These are phyloP conservation scores for Aurelia aurita complex sp. Pacific DNA, from an alignment of 30 jellyfish, hydroid and myxozoan species.

Conservation along the genomic window DNA sequence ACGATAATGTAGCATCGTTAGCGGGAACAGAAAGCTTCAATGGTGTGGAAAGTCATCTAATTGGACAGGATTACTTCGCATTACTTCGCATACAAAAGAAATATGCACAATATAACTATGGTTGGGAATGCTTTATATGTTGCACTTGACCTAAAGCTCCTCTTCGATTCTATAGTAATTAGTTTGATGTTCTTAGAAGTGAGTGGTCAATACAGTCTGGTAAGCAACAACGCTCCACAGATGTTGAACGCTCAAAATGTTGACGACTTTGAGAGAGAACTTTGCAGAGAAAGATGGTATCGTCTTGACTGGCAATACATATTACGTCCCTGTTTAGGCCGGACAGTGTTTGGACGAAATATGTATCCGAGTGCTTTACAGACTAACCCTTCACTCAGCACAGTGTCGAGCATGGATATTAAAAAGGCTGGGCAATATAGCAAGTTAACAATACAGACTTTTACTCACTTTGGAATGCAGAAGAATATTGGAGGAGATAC, in stretches of 20 bases:
- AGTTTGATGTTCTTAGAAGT: too few species aligned
- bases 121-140: too few species aligned
- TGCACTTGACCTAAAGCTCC: too few species aligned
- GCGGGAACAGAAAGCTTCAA: too few species aligned
- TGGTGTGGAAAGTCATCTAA: too few species aligned
- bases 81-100: neutral
- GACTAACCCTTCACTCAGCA: conserved; percentile 62
- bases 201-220: neutral
- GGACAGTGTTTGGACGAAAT: conserved; percentile 65
- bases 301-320: conserved; percentile 88
- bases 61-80: too few species aligned
- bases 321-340: conserved; percentile 71
- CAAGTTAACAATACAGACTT: conserved; percentile 61
- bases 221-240: neutral
- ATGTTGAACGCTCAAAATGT: neutral
- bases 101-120: neutral
- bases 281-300: conserved; percentile 87
- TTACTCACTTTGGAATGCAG: conserved; percentile 31
- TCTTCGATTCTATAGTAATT: too few species aligned
- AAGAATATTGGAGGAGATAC: conserved; percentile 95
- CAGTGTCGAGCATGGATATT: conserved; percentile 33
- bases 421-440: conserved; percentile 91
- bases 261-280: conserved; percentile 61
- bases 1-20: too few species aligned
- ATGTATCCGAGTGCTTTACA: conserved; percentile 29